Evolutionary conservation across 1,140 invertebrate genomes (phyloP).

Genomic region (Ylistrum balloti): DNA sequence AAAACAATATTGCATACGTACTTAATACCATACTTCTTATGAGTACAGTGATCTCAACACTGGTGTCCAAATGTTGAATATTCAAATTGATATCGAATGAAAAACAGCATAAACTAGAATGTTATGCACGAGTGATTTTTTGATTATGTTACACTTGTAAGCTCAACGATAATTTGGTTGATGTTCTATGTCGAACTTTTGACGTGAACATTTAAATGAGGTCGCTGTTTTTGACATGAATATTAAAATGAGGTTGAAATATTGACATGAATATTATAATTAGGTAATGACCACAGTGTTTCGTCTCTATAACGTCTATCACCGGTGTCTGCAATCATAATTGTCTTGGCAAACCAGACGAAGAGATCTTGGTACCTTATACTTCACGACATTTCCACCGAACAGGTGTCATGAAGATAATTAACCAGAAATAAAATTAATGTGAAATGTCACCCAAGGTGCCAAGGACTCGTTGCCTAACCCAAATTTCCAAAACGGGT

Average conservation of each 20-base stretch:
- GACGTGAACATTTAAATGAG: background rate
- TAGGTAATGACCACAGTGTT: background rate
- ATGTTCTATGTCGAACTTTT: background rate
- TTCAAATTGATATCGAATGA: too few relatives aligned
- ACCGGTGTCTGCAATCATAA: background rate
- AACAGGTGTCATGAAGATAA: slow-evolving; percentile 7
- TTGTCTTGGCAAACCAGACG: background rate
- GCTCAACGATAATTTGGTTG: background rate
- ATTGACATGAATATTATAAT: background rate
- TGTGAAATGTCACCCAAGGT: background rate
- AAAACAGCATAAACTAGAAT: background rate
- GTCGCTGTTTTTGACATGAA: too few relatives aligned
- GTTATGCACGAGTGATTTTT: background rate
- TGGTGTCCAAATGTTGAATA: too few relatives aligned
- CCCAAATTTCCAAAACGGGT: background rate
- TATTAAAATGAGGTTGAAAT: background rate
- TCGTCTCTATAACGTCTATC: background rate
- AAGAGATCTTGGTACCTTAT: too few relatives aligned
- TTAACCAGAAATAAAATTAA: background rate
- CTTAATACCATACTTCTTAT: too few relatives aligned
- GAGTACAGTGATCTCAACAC: too few relatives aligned
- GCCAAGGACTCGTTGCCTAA: background rate
- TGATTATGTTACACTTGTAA: background rate
- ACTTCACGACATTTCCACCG: background rate
- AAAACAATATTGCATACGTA: too few relatives aligned